Evolutionary conservation across 2,113 vertebrate genomes (phyloP).

Genomic region (Otolemur garnettii): DNA sequence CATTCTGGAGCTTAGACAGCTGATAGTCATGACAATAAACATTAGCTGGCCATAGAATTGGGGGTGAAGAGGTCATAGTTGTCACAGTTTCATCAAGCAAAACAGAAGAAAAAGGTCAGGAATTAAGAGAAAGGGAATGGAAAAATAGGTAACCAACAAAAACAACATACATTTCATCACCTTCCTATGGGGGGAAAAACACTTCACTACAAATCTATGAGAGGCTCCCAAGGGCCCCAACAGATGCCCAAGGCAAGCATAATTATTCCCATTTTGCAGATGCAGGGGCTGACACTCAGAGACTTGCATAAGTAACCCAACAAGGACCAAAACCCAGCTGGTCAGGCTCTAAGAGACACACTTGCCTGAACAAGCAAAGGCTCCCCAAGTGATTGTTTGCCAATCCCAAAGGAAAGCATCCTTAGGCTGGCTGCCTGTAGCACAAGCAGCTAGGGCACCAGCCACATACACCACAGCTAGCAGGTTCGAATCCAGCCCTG

Average conservation of each 20-base stretch:
- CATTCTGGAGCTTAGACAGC: background rate
- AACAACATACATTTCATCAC: background rate
- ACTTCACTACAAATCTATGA: background rate
- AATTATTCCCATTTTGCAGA: constrained; percentile 70
- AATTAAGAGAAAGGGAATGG: background rate
- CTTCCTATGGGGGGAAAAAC: background rate
- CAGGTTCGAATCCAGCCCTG: too few species aligned
- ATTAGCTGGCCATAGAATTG: background rate
- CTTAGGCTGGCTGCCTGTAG: background rate
- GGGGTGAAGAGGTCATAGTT: background rate
- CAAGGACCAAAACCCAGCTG: background rate
- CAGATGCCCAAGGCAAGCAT: background rate
- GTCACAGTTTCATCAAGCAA: background rate
- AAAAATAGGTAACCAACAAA: background rate
- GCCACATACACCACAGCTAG: too few species aligned
- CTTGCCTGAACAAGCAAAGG: constrained; percentile 41
- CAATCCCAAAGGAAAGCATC: background rate
- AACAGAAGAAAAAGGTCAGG: background rate
- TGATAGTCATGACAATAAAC: background rate
- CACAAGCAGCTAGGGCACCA: too few species aligned
- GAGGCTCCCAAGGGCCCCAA: background rate
- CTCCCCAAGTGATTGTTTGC: background rate
- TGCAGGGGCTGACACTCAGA: background rate
- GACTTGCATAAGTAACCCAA: background rate
- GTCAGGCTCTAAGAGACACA: background rate